Percentiles rank a stretch among this genome's conserved stretches.
phyloP scores from a whole-genome alignment of 2,113 vertebrate species.

The Tyrannus savana region DNA sequence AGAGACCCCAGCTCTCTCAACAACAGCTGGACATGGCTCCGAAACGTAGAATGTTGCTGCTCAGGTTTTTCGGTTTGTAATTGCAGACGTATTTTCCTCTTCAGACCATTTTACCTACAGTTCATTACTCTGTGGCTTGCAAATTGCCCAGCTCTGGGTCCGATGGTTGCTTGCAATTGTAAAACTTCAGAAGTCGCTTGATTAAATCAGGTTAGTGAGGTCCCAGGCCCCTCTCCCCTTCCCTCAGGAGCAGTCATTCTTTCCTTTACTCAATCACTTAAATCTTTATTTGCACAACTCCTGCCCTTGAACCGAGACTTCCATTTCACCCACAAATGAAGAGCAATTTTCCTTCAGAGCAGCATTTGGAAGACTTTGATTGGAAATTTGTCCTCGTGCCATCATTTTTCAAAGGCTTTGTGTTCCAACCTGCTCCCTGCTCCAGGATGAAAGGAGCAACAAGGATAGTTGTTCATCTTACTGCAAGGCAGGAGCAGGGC shows the following conservation, averaged over 20 bases:
- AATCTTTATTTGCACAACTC: not conserved
- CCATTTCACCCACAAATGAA: not conserved
- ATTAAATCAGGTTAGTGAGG: not conserved
- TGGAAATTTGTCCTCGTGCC: slow-evolving; percentile 21
- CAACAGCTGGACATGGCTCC: not conserved
- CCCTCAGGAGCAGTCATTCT: not conserved
- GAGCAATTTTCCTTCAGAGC: slow-evolving; percentile 26
- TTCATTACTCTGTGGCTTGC: not conserved
- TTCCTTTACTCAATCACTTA: not conserved
- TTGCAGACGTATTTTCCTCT: not conserved
- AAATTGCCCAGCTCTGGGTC: not conserved
- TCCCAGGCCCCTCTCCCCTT: not conserved
- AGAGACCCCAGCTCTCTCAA: not conserved
- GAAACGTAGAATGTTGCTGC: not conserved
- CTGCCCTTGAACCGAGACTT: not conserved
- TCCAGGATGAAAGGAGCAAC: not conserved
- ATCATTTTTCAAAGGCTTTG: slow-evolving; percentile 1
- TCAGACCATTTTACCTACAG: not conserved
- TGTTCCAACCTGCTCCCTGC: not conserved
- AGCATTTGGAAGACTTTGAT: not conserved
- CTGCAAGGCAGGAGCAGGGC: not conserved
- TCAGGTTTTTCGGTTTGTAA: not conserved
- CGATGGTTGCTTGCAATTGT: not conserved
- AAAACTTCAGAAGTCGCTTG: not conserved
- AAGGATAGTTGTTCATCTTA: not conserved